Evolutionary conservation across 2,113 vertebrate genomes (phyloP).

Genomic region (Bufo bufo): DNA sequence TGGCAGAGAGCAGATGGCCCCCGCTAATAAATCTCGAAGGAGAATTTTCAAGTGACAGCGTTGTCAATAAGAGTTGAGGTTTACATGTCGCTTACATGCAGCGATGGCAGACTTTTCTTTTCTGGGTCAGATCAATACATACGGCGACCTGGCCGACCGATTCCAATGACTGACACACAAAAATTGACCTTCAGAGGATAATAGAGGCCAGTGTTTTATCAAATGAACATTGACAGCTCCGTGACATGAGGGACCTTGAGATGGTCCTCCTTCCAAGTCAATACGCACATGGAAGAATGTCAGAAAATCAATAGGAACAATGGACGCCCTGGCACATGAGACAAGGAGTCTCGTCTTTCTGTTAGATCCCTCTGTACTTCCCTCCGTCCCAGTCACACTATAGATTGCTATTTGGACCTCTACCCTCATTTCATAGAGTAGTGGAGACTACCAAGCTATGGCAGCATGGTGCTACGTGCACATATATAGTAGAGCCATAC

Average conservation of each 20-base stretch:
- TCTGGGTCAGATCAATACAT: neutral
- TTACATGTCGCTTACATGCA: neutral
- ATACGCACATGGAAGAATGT: neutral
- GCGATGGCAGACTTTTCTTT: neutral
- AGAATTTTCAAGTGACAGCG: neutral
- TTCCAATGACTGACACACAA: neutral
- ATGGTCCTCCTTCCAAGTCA: neutral
- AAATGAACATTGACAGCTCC: neutral
- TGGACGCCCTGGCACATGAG: neutral
- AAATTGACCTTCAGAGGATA: neutral
- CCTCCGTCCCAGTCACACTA: too few relatives aligned
- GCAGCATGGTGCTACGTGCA: too few relatives aligned
- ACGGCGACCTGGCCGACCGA: neutral
- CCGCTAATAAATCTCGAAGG: neutral
- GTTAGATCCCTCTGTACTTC: too few relatives aligned
- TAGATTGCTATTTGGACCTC: too few relatives aligned
- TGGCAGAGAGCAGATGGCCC: constrained; percentile 45
- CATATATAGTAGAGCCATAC: too few relatives aligned
- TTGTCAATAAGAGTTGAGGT: constrained; percentile 26
- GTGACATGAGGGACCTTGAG: constrained; percentile 12
- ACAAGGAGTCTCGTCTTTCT: neutral
- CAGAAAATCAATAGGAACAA: neutral
- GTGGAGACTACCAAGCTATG: too few relatives aligned
- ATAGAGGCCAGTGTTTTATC: neutral
- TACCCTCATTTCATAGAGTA: too few relatives aligned